Evolutionary conservation across 2,113 vertebrate genomes (phyloP).

Genomic region (Illadopsis cleaveri): DNA sequence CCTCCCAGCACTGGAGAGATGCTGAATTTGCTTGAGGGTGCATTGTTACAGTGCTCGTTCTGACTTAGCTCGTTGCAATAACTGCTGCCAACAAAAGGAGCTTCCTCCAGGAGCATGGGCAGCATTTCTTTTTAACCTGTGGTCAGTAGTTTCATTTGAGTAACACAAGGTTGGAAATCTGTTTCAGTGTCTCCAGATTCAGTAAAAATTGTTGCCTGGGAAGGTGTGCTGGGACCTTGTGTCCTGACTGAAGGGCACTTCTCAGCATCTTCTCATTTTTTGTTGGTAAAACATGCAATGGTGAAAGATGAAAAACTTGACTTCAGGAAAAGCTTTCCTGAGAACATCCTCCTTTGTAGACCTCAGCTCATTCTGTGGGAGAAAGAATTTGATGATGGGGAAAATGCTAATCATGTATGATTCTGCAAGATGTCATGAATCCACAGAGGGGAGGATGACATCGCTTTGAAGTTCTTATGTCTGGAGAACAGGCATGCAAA

Average conservation of each 20-base stretch:
- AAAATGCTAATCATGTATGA: not conserved
- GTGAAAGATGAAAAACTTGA: not conserved
- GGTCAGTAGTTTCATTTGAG: not conserved
- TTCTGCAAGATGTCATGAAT: not conserved
- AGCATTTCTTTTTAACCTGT: not conserved
- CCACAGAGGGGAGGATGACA: not conserved
- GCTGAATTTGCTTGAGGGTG: not conserved
- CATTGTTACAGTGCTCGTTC: not conserved
- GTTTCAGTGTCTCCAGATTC: not conserved
- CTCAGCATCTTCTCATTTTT: rapidly evolving
- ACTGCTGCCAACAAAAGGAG: not conserved
- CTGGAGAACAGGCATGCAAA: not conserved
- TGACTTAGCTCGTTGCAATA: not conserved
- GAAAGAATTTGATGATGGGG: not conserved
- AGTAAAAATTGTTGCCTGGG: not conserved
- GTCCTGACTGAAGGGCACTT: not conserved
- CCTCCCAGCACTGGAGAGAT: not conserved
- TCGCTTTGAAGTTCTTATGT: not conserved
- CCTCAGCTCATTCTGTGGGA: not conserved
- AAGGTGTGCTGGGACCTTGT: not conserved
- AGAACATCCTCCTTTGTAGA: not conserved
- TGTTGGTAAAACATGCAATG: not conserved
- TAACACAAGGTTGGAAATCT: not conserved
- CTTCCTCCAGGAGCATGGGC: not conserved
- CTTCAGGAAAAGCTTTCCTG: not conserved